These are phyloP conservation scores for Platysternon megacephalum DNA, from an alignment of 2,113 vertebrate species.

Conservation along the genomic window DNA sequence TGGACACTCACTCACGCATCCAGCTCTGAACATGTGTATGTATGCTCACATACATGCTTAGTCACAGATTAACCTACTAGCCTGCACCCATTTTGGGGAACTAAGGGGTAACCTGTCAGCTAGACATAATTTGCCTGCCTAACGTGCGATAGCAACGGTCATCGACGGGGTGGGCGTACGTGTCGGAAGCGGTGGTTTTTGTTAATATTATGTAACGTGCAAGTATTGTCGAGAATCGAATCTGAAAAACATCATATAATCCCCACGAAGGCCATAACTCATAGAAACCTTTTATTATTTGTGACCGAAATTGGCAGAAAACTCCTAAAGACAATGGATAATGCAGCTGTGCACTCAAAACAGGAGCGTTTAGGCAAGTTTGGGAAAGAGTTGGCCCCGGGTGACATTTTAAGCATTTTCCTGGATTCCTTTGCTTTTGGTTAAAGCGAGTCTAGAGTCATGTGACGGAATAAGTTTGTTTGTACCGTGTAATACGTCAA, in stretches of 20 bases:
- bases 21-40: background rate
- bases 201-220: background rate
- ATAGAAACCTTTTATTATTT: background rate
- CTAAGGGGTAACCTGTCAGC: background rate
- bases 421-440: background rate
- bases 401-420: background rate
- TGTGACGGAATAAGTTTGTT: background rate
- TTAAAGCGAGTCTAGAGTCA: background rate
- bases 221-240: background rate
- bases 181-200: background rate
- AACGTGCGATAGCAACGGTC: background rate
- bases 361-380: background rate
- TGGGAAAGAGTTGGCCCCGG: no score
- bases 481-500: background rate
- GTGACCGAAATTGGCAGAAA: background rate
- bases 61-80: background rate
- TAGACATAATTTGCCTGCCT: background rate
- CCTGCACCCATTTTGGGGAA: background rate
- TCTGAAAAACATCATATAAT: background rate
- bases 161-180: background rate
- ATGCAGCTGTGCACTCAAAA: background rate
- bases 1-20: background rate
- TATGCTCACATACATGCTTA: background rate
- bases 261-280: background rate
- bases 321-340: background rate